Base-by-base conservation (phyloP, 35 echinoderm and acorn worm species). In the Diadema setosum region DNA sequence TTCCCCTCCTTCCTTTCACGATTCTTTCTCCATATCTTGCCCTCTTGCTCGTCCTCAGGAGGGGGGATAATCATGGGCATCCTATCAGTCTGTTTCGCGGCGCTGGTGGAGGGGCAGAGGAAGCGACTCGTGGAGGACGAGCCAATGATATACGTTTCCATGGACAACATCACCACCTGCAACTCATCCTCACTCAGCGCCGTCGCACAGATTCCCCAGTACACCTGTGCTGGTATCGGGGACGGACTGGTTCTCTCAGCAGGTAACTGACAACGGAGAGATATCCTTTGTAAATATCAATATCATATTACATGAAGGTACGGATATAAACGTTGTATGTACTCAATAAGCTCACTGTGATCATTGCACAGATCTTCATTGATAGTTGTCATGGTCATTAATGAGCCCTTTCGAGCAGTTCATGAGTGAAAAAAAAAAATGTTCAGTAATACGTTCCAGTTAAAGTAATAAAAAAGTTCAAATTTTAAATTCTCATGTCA, bases 211-310 rank as follows among this genome's bases (percentile, higher is more conserved):
- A 25, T 90, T 3, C 88, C 88, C 12, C 88, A 90, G 35, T 45
- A 65, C 29, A 90, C 88, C 12, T 82, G 75, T 42, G 80, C 76
- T 14, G 88, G 78, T 17, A 27, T 90, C 52, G 81, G 33, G 3
- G 78, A 90, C 36, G 80, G 80, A 0, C 81, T 90, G 15, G 80
- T 90, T 11, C 24, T 81, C 46, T 46, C 81, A n/a, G 88, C 88
- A 27, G 88, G 88, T 90, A 46, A 65, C 21, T 14, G 21, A 12
- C 21, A 57, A 21, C 52, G 12, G 52, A 57, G 21, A 57, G 52
- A 57, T 57, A 57, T 14, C 12, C 52, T 57, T 57, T 57, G 52
- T n/a, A n/a, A 57, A 57, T 57, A 57, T 57, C 52, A 57, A n/a
- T n/a, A n/a, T n/a, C n/a, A n/a, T n/a, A n/a, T n/a, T n/a, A n/a